phyloP scores from a whole-genome alignment of 2,888 invertebrate genomes.

The Coremacera marginata region DNA sequence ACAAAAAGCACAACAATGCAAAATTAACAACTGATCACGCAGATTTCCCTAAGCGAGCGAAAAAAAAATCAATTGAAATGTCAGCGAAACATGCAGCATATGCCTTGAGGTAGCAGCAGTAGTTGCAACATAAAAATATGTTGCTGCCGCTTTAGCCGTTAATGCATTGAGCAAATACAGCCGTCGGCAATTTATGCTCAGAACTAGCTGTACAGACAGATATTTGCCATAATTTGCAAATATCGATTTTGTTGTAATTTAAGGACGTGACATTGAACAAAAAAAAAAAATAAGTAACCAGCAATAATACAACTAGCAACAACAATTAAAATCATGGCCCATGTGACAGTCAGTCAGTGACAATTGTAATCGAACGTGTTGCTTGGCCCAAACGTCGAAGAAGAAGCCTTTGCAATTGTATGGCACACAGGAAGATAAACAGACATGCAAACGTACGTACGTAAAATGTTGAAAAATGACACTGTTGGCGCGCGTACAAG shows the following conservation, averaged over 20 bases:
- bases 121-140: slow-evolving; percentile 11
- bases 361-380: slow-evolving; percentile 26
- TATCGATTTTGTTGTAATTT: slow-evolving; percentile 59
- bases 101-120: not conserved
- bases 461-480: not conserved
- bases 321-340: slow-evolving; percentile 1
- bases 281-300: slow-evolving; percentile 2
- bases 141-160: slow-evolving; percentile 51
- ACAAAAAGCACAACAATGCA: slow-evolving; percentile 36
- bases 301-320: not conserved
- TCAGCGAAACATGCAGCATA: slow-evolving; percentile 7
- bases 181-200: slow-evolving; percentile 49
- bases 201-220: not conserved
- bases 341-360: not conserved
- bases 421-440: not conserved
- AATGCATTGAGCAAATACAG: slow-evolving; percentile 65
- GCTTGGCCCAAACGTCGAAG: not conserved
- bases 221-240: slow-evolving; percentile 34
- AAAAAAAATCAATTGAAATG: not conserved
- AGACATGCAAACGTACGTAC: not conserved
- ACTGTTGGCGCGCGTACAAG: slow-evolving; percentile 1
- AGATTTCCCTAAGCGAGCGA: not conserved
- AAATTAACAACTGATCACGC: slow-evolving; percentile 21
- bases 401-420: slow-evolving; percentile 28
- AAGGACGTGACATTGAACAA: slow-evolving; percentile 64